Percentiles rank a stretch among this genome's conserved stretches.
phyloP scores from a whole-genome alignment of 2,113 vertebrate species.

The Lepidiolamprologus cunningtoni region DNA sequence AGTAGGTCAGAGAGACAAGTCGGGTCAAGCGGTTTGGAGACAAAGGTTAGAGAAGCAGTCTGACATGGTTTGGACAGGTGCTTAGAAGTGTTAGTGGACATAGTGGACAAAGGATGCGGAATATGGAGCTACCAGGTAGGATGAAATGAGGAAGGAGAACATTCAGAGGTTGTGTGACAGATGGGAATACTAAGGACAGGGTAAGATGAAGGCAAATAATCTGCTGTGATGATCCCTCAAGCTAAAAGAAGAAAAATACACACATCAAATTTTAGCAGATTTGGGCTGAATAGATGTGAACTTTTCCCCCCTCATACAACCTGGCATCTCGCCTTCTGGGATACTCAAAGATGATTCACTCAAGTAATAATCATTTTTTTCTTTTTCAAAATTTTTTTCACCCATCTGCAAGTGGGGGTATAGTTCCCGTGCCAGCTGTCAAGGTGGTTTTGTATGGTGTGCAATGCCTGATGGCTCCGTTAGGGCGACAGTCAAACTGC shows the following conservation, averaged over 20 bases:
- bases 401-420: background rate
- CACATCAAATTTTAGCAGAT: background rate
- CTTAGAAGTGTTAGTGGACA: background rate
- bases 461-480: background rate
- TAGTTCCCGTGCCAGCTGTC: background rate
- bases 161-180: background rate
- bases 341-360: background rate
- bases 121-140: background rate
- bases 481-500: background rate
- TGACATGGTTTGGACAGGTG: background rate
- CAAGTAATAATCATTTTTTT: background rate
- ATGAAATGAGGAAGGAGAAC: background rate
- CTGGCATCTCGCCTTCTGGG: background rate
- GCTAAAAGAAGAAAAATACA: background rate
- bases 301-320: rapidly evolving
- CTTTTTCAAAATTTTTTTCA: background rate
- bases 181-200: background rate
- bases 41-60: background rate
- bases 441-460: background rate
- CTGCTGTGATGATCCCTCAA: background rate
- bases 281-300: background rate
- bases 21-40: background rate
- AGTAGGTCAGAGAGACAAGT: background rate
- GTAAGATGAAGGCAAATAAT: background rate
- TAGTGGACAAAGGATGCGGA: background rate